Evolutionary conservation across 2,888 invertebrate genomes (phyloP), one percentile per base, ranked within the genome.

Genomic region (Parnassius mnemosyne): DNA sequence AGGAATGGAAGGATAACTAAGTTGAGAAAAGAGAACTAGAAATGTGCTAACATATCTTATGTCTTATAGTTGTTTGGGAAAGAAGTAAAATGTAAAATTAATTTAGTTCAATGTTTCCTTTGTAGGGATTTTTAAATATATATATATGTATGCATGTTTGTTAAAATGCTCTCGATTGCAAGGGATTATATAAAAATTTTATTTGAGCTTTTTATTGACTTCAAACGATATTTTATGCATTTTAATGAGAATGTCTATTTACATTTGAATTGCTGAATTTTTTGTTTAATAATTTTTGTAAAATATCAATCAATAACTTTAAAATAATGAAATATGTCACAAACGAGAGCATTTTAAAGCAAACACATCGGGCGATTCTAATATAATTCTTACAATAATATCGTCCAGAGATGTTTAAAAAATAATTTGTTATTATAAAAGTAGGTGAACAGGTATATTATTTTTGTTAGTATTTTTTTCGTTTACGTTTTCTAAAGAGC

Each of bases 331-430:
- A 34, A 34, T 34, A 34, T 34, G 34, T 13, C 13, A 13, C 64
- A 69, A 69, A 72, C 71, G 81, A 70, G 59, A 83, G 86, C 88
- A 89, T 88, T 89, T 75, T 84, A 84, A 67, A 65, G 64, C 73
- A 76, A 85, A 76, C 84, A 76, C 70, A 72, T 80, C 78, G 90
- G 90, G 89, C 90, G 90, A 90, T 90, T 85, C 83, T 89, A 87
- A 90, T 90, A 91, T 91, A 90, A 91, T 91, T 91, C 90, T 91
- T 90, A 90, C 86, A 89, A 87, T 87, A 84, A 89, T 83, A 89
- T 91, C 91, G 91, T 91, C 91, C 90, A 76, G 74, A 86, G 79
- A 86, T 83, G 83, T 87, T 87, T 86, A 81, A 75, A 81, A 53
- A 74, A 83, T 84, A 79, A 87, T 87, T 89, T 86, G 89, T 90